Base-by-base conservation (phyloP, 2,888 invertebrate genomes). In the Penaeus monodon region DNA sequence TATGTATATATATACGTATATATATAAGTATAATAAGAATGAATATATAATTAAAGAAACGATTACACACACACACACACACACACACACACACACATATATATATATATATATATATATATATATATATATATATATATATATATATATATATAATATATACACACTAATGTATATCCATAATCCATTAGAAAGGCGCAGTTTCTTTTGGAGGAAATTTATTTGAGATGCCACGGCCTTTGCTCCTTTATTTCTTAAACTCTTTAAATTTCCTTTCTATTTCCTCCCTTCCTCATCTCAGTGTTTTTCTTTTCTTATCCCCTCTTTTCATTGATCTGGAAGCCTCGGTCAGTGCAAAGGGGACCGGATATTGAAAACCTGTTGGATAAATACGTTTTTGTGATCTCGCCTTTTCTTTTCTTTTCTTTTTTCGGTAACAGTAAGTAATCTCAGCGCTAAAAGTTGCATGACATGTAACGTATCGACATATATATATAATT, bases 71-170 rank as follows among this genome's bases (percentile, higher is more conserved):
- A 57, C 4, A 57, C 17, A 57, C 17, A 57, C 17, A 57, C 17
- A 57, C 17, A 57, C 17, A 57, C 12, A 49, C 57, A 24, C 57
- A 57, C n/a, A 78, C 44, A 77, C 7, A 77, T 78, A 49, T 78
- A 20, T 78, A 78, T 14, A 78, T 78, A 78, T 78, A 49, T 78
- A 27, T 78, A 49, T 78, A 24, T 79, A 79, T 63, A 57, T 79
- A 14, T 79, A 79, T 57, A 79, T 79, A 79, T 44, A 57, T 79
- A 27, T 57, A 79, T 27, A 57, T 79, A 63, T 79, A 57, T 79
- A 63, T 33, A 4, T 29, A 64, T 29, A 8, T 63, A 8, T 64
- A 17, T 29, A 20, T 63, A 49, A 49, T 29, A 80, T 64, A n/a
- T 80, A 64, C 12, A 10, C 33, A 8, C n/a, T n/a, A n/a, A n/a